phyloP scores from a whole-genome alignment of 2,888 invertebrate species.

The Nudaria mundana region DNA sequence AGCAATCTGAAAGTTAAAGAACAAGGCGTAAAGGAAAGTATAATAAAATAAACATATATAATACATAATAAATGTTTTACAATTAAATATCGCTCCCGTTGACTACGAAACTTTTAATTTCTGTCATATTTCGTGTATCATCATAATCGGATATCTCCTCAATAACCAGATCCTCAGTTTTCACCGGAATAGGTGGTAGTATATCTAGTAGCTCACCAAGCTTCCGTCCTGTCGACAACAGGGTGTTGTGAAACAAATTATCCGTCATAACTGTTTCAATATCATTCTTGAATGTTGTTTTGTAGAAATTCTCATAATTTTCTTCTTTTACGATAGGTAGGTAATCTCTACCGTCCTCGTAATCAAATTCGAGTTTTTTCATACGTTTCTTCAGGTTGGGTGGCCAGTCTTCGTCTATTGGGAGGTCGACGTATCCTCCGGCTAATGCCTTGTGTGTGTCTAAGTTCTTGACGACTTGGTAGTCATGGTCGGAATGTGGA shows the following conservation, averaged over 20 bases:
- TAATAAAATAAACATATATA: slow-evolving; percentile 36
- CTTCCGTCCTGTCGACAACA: slow-evolving; percentile 63
- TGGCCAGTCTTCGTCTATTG: slow-evolving; percentile 82
- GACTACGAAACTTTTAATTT: slow-evolving; percentile 67
- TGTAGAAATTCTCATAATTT: slow-evolving; percentile 60
- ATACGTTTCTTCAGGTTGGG: slow-evolving; percentile 75
- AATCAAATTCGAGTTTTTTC: slow-evolving; percentile 70
- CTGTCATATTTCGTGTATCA: slow-evolving; percentile 59
- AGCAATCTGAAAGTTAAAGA: slow-evolving; percentile 45
- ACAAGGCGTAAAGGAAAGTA: slow-evolving; percentile 33
- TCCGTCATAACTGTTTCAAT: slow-evolving; percentile 36
- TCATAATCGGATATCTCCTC: slow-evolving; percentile 70
- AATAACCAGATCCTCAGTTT: slow-evolving; percentile 63
- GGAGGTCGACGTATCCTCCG: slow-evolving; percentile 78
- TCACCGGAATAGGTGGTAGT: slow-evolving; percentile 63
- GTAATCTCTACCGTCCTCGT: slow-evolving; percentile 65
- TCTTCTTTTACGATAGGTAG: slow-evolving; percentile 68
- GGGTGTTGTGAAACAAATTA: slow-evolving; percentile 53
- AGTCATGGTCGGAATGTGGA: slow-evolving; percentile 73
- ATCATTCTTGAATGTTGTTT: slow-evolving; percentile 48
- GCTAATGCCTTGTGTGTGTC: slow-evolving; percentile 49
- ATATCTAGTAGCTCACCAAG: slow-evolving; percentile 63
- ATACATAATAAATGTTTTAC: slow-evolving; percentile 26
- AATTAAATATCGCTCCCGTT: slow-evolving; percentile 54
- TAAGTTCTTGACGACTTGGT: slow-evolving; percentile 64